Evolutionary conservation across 2,113 vertebrate species (phyloP).

Genomic region (Callospermophilus lateralis): DNA sequence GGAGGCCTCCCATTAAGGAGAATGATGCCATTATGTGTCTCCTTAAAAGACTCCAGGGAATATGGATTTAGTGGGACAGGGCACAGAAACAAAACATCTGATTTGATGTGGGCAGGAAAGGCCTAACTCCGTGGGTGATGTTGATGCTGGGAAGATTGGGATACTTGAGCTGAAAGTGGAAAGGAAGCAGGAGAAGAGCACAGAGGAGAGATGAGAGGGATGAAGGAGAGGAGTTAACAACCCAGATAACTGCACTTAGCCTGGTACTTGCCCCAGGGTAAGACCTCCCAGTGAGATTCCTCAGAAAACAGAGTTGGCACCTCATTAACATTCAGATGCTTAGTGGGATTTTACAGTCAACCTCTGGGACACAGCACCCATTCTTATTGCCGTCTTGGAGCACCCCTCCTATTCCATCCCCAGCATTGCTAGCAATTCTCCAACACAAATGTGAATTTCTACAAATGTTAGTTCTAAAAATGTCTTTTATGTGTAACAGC

Average conservation of each 20-base stretch:
- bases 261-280: neutral
- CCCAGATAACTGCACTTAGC: neutral
- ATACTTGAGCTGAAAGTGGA: neutral
- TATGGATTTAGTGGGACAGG: neutral
- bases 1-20: neutral
- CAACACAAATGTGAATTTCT: conserved; percentile 86
- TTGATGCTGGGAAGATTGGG: neutral
- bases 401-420: conserved; percentile 71
- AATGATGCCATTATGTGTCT: neutral
- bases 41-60: neutral
- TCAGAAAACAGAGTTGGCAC: neutral
- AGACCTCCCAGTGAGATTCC: neutral
- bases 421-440: conserved; percentile 82
- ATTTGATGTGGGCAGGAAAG: neutral
- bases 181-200: neutral
- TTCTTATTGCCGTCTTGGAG: conserved; percentile 47
- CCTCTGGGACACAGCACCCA: conserved; percentile 53
- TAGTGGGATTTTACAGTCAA: conserved; percentile 71
- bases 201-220: neutral
- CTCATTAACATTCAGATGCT: conserved; percentile 59
- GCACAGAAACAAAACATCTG: neutral
- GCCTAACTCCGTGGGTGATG: neutral
- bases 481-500: conserved; percentile 84
- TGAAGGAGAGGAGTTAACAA: neutral
- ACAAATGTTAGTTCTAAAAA: conserved; percentile 84